Evolutionary conservation across 1,140 invertebrate genomes (phyloP).

Genomic region (Hermatobates lingyangjiaoensis): DNA sequence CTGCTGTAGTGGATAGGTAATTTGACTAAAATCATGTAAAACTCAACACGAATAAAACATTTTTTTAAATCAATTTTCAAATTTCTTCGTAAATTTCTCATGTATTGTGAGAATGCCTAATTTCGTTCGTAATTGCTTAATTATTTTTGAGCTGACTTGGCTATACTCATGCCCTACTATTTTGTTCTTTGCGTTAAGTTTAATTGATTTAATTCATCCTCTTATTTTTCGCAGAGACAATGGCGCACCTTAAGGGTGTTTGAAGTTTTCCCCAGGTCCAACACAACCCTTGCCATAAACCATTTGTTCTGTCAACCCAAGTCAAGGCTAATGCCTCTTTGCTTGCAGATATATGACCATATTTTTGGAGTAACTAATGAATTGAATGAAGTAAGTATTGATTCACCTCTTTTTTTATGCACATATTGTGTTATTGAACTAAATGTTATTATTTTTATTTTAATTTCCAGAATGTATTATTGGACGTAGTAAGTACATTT

Average conservation of each 20-base stretch:
- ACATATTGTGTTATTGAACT: background rate
- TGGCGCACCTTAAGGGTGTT: slow-evolving; percentile 11
- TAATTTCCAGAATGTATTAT: slow-evolving; percentile 8
- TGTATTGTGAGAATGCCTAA: too few relatives aligned
- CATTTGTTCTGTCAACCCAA: slow-evolving; percentile 9
- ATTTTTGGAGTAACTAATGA: slow-evolving; percentile 10
- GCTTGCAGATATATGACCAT: slow-evolving; percentile 12
- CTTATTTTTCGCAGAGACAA: slow-evolving; percentile 8
- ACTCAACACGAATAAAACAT: too few relatives aligned
- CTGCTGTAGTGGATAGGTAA: too few relatives aligned
- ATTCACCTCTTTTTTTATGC: background rate
- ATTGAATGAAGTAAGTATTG: slow-evolving; percentile 6
- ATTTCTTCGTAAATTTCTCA: too few relatives aligned
- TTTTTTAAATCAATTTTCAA: too few relatives aligned
- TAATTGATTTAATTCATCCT: too few relatives aligned
- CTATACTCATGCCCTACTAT: too few relatives aligned
- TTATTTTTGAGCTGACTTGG: too few relatives aligned
- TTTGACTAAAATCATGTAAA: too few relatives aligned
- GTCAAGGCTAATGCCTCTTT: slow-evolving; percentile 10
- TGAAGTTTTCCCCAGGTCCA: slow-evolving; percentile 11
- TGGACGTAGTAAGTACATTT: slow-evolving; percentile 12
- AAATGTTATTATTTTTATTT: background rate
- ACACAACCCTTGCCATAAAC: slow-evolving; percentile 10
- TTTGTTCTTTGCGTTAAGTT: too few relatives aligned
- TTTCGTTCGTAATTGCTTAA: too few relatives aligned